Percentiles rank a stretch among this genome's conserved stretches.
Evolutionary conservation across 2,797 vertebrate species (phyloP).

Genomic region (Phoxinus dragarum): DNA sequence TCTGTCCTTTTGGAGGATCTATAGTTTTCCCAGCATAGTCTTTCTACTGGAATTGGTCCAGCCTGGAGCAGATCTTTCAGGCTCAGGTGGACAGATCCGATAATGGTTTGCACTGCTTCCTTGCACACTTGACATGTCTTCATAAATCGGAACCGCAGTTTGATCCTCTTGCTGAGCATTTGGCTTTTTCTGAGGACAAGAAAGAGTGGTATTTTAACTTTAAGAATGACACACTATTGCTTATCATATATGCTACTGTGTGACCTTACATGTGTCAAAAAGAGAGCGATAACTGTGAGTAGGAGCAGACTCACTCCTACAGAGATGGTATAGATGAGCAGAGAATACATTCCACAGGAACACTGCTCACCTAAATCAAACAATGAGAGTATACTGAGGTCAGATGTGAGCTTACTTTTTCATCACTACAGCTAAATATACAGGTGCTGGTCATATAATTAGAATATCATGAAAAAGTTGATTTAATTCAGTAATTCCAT

Average conservation of each 20-base stretch:
- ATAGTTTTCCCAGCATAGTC: not conserved
- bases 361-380: conserved; percentile 62
- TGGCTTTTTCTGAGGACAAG: conserved; percentile 31
- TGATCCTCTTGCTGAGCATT: conserved; percentile 31
- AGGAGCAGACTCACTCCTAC: conserved; percentile 64
- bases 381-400: conserved; percentile 12
- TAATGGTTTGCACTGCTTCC: not conserved
- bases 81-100: no score
- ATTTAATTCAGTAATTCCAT: no score
- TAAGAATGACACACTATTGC: not conserved
- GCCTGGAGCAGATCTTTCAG: not conserved
- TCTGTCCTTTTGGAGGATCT: not conserved
- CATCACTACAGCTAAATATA: not conserved
- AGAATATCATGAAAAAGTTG: no score
- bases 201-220: not conserved
- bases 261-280: conserved; percentile 67
- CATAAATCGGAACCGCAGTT: conserved; percentile 66
- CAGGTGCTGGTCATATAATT: no score
- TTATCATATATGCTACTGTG: not conserved
- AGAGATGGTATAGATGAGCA: conserved; percentile 67
- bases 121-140: conserved; percentile 48
- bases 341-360: conserved; percentile 61
- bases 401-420: not conserved
- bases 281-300: conserved; percentile 62
- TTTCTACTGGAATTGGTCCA: not conserved